Evolutionary conservation across 64 coral and sea anemone genomes (phyloP), one percentile per base, ranked within the genome.

Genomic region (Dendronephthya gigantea): DNA sequence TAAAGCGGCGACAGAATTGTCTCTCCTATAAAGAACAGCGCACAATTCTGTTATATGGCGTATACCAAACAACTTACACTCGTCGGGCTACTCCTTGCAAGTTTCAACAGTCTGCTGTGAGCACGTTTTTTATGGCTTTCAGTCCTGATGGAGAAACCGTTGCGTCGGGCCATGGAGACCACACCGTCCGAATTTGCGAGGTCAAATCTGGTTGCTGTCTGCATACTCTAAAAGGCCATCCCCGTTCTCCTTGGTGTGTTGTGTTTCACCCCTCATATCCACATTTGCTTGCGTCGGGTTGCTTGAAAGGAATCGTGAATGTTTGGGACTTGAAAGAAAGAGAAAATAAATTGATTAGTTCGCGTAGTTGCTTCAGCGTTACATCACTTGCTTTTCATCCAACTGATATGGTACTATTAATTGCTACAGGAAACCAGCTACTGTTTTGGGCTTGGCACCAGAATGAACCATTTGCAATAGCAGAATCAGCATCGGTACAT

Each of bases 351-450:
- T 47, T 47, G 29, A 84, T 51, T 22, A 84, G 49, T 84, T 49
- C 39, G 29, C 83, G 17, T 43, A 33, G 9, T 41, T 38, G 31
- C 49, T 15, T 19, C 50, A 91, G 87, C 0, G 91, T 93, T 49
- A 89, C 90, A 32, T 98, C 95, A 4, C 74, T 98, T 51, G 89
- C 95, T 9, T 98, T 98, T 81, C 95, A 98, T 82, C 95, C 95
- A 8, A 88, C 32, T 0, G 92, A 98, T 72, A 88, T 82, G 50
- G 89, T 98, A 23, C 65, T 98, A 32, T 41, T 98, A 6, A 85
- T 98, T 50, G 92, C 95, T 35, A 98, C 94, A 7, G 84, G 84
- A 13, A 98, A 91, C 82, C 90, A 98, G 43, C 81, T 98, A 0
- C 85, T 87, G 11, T 89, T 91, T 36, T 98, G 94, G 94, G 79